Percentiles rank a stretch among this genome's conserved stretches.
Conservation (phyloP, 2,113 vertebrate species). For the Oxyura jamaicensis region DNA sequence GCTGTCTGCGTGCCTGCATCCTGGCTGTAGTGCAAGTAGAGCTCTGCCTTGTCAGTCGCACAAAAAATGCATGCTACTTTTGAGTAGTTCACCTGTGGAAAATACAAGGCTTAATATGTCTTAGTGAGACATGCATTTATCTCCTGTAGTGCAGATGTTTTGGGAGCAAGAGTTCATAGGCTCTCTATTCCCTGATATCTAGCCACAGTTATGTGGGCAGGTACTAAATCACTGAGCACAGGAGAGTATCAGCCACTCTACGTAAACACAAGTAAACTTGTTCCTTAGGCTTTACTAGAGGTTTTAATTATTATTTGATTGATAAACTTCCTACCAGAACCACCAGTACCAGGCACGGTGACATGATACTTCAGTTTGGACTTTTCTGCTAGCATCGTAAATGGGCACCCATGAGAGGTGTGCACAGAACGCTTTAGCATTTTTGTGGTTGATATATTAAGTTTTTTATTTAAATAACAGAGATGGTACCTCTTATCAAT, state of each 20-base stretch:
- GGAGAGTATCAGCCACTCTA: not conserved
- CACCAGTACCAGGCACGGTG: not conserved
- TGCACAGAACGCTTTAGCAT: not conserved
- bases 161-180: not conserved
- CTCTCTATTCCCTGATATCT: not conserved
- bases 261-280: not conserved
- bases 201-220: not conserved
- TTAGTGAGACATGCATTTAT: not conserved
- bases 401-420: not conserved
- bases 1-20: not conserved
- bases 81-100: not conserved
- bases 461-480: not conserved
- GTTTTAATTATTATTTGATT: not conserved
- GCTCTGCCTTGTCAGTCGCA: not conserved
- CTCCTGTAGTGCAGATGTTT: not conserved
- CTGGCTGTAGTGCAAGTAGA: not conserved
- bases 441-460: not conserved
- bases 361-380: not conserved
- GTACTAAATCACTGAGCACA: not conserved
- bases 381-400: not conserved
- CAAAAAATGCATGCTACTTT: rapidly evolving
- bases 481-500: not conserved
- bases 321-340: not conserved
- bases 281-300: not conserved
- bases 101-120: not conserved